These are phyloP conservation scores for Psittacula derbiana DNA, from an alignment of 2,797 vertebrate species.

Conservation along the genomic window DNA sequence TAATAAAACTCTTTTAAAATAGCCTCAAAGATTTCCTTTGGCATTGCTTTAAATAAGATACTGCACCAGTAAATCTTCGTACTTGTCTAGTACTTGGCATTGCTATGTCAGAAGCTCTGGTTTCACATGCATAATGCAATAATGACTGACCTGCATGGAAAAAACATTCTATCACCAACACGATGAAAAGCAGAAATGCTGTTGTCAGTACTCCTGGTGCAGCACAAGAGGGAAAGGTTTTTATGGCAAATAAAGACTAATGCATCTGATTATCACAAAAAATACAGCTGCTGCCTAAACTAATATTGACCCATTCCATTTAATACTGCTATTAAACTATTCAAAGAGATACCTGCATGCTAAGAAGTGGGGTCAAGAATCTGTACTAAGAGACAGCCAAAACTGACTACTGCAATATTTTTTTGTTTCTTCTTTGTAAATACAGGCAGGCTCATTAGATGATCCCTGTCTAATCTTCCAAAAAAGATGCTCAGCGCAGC, in stretches of 20 bases:
- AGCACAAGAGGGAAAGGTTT: not conserved
- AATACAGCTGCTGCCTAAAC: slow-evolving; percentile 5
- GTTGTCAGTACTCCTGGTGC: not conserved
- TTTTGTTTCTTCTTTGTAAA: not conserved
- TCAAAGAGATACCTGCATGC: slow-evolving; percentile 16
- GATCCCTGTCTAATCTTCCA: not conserved
- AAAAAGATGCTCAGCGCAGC: not conserved
- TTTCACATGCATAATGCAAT: not conserved
- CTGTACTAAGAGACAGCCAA: not conserved
- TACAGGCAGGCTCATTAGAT: not conserved
- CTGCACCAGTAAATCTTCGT: not conserved
- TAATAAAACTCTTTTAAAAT: not conserved
- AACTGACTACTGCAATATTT: not conserved
- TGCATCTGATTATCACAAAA: not conserved
- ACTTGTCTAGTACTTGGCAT: not conserved
- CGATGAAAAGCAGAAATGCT: not conserved
- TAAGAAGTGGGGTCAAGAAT: not conserved
- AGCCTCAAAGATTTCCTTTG: not conserved
- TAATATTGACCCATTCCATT: slow-evolving; percentile 6
- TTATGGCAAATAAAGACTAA: slow-evolving; percentile 14
- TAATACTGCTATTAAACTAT: not conserved
- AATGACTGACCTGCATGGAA: not conserved
- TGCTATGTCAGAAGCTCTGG: not conserved
- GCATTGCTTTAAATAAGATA: not conserved
- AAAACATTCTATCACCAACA: not conserved